A percentile compares a stretch with the other conserved stretches of the same genome.
Evolutionary conservation across 2,888 invertebrate species (phyloP).

Genomic region (Endomychus coccineus): DNA sequence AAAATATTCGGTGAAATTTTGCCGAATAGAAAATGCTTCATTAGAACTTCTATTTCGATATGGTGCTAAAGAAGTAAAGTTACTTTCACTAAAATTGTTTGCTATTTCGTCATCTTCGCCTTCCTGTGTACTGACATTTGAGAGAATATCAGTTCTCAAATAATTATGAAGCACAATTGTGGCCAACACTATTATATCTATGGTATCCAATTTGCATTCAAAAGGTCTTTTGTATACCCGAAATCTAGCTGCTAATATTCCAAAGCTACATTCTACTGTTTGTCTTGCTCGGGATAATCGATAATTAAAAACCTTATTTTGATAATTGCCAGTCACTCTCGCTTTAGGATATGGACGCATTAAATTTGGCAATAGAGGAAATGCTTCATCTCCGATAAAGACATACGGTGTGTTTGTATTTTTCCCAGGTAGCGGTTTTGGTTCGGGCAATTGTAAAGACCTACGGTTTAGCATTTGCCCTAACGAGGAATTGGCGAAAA

Average conservation of each 20-base stretch:
- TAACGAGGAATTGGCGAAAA: slow-evolving; percentile 24
- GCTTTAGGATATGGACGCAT: slow-evolving; percentile 23
- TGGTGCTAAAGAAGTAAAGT: too few species aligned
- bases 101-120: too few species aligned
- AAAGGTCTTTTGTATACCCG: slow-evolving; percentile 18
- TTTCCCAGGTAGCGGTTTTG: slow-evolving; percentile 12
- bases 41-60: too few species aligned
- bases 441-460: background rate
- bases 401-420: slow-evolving; percentile 17
- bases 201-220: slow-evolving; percentile 19
- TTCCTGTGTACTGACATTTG: too few species aligned
- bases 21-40: too few species aligned
- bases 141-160: too few species aligned
- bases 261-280: slow-evolving; percentile 19
- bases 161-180: slow-evolving; percentile 11
- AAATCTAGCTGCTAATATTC: slow-evolving; percentile 21
- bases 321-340: too few species aligned
- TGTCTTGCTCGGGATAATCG: slow-evolving; percentile 19
- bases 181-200: slow-evolving; percentile 16
- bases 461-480: slow-evolving; percentile 7
- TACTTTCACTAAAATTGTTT: too few species aligned
- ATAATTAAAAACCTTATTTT: too few species aligned
- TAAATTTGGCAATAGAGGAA: slow-evolving; percentile 21
- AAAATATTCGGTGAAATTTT: too few species aligned
- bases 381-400: slow-evolving; percentile 22